A percentile compares a stretch with the other conserved stretches of the same genome.
These are phyloP conservation scores for Malurus splendens DNA, from an alignment of 2,797 vertebrate species.

Conservation along the genomic window DNA sequence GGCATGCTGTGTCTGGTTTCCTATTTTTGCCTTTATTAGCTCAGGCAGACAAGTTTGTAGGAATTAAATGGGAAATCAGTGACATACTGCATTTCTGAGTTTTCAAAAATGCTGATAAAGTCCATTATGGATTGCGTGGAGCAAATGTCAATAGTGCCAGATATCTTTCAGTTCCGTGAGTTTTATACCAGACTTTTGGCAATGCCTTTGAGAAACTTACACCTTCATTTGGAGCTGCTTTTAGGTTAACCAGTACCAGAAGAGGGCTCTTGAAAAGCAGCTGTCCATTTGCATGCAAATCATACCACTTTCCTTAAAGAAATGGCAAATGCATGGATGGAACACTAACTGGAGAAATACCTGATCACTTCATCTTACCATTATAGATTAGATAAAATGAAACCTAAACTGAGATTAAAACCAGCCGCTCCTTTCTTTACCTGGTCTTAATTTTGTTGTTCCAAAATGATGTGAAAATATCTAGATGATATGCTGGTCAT, in stretches of 20 bases:
- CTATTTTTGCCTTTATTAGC: neutral
- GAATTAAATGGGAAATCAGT: neutral
- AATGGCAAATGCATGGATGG: neutral
- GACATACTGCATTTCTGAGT: neutral
- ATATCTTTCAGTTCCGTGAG: neutral
- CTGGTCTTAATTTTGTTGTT: neutral
- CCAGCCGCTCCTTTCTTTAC: neutral
- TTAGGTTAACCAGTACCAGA: neutral
- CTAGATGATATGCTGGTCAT: rapidly evolving
- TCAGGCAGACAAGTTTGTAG: neutral
- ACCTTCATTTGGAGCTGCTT: neutral
- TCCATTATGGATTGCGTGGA: neutral
- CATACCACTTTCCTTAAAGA: neutral
- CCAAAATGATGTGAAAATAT: neutral
- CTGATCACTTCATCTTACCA: neutral
- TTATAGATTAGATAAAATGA: neutral
- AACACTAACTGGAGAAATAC: neutral
- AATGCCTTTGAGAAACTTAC: neutral
- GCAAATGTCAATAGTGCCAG: neutral
- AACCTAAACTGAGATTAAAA: neutral
- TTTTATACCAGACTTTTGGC: neutral
- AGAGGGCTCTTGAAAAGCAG: neutral
- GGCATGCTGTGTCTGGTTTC: neutral
- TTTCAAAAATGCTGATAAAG: neutral
- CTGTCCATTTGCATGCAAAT: neutral